Evolutionary conservation across 1,140 invertebrate genomes (phyloP).

Genomic region (Aphis craccivora): DNA sequence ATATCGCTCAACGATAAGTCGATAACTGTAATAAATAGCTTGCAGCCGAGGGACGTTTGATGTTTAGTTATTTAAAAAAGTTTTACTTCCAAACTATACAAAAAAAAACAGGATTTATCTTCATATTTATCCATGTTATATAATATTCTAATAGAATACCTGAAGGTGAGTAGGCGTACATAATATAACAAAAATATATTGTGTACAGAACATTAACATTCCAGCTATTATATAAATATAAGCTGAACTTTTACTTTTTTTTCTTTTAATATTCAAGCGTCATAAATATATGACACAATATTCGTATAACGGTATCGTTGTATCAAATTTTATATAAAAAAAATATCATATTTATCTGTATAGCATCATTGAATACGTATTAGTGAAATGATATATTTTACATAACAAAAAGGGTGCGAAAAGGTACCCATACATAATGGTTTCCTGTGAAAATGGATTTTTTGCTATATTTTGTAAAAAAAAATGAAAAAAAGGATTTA

Average conservation of each 20-base stretch:
- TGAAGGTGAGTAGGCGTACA: background rate
- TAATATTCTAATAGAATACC: slow-evolving; percentile 1
- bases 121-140: background rate
- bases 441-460: background rate
- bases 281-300: background rate
- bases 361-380: slow-evolving; percentile 11
- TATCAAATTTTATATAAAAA: background rate
- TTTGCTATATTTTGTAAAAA: background rate
- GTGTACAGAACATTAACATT: background rate
- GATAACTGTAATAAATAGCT: background rate
- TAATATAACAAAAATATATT: background rate
- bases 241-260: background rate
- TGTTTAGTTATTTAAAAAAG: background rate
- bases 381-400: background rate
- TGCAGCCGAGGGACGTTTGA: background rate
- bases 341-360: slow-evolving; percentile 16
- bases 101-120: background rate
- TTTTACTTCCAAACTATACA: background rate
- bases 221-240: background rate
- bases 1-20: background rate
- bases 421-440: background rate
- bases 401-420: slow-evolving; percentile 1
- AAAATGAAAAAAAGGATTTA: background rate
- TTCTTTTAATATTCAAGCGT: background rate
- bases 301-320: background rate